These are phyloP conservation scores for Sialis lutaria DNA, from an alignment of 2,888 invertebrate species.

Conservation along the genomic window DNA sequence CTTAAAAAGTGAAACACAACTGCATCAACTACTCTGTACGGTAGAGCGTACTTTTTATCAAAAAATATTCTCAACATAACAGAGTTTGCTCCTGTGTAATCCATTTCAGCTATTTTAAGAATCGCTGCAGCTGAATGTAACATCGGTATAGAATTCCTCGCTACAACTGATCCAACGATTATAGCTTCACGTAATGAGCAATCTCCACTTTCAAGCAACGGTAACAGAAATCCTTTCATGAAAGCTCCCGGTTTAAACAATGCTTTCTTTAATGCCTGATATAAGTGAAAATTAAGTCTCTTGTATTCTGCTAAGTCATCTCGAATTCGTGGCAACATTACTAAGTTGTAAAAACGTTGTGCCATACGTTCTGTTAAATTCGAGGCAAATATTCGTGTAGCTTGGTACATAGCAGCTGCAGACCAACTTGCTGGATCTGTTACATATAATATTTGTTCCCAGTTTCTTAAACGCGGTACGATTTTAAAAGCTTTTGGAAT, in stretches of 20 bases:
- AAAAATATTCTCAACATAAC: slow-evolving; percentile 86
- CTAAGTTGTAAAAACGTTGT: slow-evolving; percentile 83
- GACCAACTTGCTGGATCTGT: slow-evolving; percentile 93
- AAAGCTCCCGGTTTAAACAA: slow-evolving; percentile 95
- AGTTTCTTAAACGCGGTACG: slow-evolving; percentile 78
- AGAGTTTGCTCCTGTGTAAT: slow-evolving; percentile 88
- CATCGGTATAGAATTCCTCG: slow-evolving; percentile 83
- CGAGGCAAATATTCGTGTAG: slow-evolving; percentile 90
- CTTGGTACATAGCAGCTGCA: slow-evolving; percentile 94
- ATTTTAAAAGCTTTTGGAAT: slow-evolving; percentile 97
- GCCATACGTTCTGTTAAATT: slow-evolving; percentile 94
- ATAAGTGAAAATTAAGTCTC: slow-evolving; percentile 88
- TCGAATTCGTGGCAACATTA: slow-evolving; percentile 79
- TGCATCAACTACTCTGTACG: slow-evolving; percentile 87
- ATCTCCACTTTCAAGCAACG: slow-evolving; percentile 59
- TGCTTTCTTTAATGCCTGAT: slow-evolving; percentile 82
- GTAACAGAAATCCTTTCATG: slow-evolving; percentile 72
- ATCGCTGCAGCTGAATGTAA: slow-evolving; percentile 91
- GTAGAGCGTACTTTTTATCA: slow-evolving; percentile 95
- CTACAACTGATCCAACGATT: slow-evolving; percentile 81
- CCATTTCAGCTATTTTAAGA: slow-evolving; percentile 93
- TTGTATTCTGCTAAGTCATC: slow-evolving; percentile 95
- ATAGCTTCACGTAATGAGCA: slow-evolving; percentile 92
- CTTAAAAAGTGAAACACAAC: slow-evolving; percentile 89
- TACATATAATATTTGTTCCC: slow-evolving; percentile 80